phyloP scores from a whole-genome alignment of 2,113 vertebrate genomes.

The Phainopepla nitens region DNA sequence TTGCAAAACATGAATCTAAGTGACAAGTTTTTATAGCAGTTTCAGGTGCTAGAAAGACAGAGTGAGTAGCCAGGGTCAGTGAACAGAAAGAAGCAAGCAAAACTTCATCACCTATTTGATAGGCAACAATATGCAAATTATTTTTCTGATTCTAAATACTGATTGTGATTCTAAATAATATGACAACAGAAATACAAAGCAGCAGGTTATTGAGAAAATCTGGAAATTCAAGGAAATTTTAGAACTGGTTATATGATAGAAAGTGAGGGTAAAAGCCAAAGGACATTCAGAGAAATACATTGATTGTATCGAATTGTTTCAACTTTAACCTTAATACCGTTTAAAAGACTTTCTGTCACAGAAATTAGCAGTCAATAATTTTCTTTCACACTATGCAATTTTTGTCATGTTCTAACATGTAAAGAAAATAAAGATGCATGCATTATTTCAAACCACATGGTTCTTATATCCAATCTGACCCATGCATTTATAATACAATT shows the following conservation, averaged over 20 bases:
- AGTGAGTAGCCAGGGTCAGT: neutral
- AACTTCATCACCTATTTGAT: neutral
- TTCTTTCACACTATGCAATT: neutral
- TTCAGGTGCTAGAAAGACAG: neutral
- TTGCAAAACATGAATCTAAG: neutral
- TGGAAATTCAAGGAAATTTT: neutral
- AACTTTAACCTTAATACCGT: neutral
- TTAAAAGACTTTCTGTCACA: neutral
- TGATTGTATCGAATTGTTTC: neutral
- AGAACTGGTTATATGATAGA: neutral
- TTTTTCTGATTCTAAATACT: neutral
- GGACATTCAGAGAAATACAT: neutral
- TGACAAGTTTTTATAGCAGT: neutral
- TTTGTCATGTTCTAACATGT: neutral
- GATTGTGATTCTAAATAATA: neutral
- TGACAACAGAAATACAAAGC: neutral
- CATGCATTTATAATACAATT: slow-evolving; percentile 16
- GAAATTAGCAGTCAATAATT: neutral
- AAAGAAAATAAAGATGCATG: neutral
- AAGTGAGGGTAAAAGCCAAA: neutral
- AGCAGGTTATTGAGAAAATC: neutral
- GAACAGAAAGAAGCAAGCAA: neutral
- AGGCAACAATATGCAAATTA: neutral
- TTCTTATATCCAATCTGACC: neutral
- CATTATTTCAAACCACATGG: neutral